Evolutionary conservation across 1,140 invertebrate genomes (phyloP).

Genomic region (Polypedilum vanderplanki): DNA sequence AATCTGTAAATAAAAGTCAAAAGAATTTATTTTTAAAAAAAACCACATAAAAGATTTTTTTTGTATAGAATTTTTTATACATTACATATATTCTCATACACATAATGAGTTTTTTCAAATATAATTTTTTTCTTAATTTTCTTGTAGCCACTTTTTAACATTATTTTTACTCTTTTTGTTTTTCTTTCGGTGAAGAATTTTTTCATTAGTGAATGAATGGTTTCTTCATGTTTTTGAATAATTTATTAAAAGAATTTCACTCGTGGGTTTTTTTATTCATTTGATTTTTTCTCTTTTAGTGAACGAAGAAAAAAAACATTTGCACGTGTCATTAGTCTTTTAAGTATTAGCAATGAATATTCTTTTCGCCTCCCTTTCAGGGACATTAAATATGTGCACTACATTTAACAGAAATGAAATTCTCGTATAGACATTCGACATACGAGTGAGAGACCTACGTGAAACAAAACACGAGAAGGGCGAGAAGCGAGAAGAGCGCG

Average conservation of each 20-base stretch:
- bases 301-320: background rate
- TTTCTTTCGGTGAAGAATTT: background rate
- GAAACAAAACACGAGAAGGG: background rate
- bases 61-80: conserved; percentile 29
- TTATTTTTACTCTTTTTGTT: conserved; percentile 29
- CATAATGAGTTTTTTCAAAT: conserved; percentile 32
- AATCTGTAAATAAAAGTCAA: background rate
- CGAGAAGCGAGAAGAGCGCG: background rate
- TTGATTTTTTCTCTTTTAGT: background rate
- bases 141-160: background rate
- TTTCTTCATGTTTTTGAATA: background rate
- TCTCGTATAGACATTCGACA: background rate
- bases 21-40: background rate
- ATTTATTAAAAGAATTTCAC: background rate
- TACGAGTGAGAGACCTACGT: background rate
- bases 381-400: background rate
- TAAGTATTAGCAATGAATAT: background rate
- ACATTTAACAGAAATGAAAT: background rate
- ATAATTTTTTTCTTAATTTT: conserved; percentile 31
- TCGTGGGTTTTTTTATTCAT: background rate
- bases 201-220: background rate
- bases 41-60: background rate
- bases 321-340: conserved; percentile 17
- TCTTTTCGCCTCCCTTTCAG: background rate
- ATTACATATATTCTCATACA: conserved; percentile 33